Evolutionary conservation across 2,888 invertebrate species (phyloP), one percentile per base, ranked within the genome.

Genomic region (Panopea generosa): DNA sequence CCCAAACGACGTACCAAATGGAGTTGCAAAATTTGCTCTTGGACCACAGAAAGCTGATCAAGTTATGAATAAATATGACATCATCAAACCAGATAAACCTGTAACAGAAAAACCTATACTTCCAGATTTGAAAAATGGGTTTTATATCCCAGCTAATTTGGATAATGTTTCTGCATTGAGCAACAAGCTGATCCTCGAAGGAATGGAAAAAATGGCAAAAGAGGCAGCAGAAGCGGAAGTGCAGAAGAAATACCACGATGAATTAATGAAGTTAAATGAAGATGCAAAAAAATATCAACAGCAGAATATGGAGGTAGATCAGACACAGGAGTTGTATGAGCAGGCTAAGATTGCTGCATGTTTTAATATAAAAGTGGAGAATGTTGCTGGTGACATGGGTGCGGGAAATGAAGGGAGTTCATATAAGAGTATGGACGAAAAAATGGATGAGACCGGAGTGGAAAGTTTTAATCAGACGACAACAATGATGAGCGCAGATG

Each of bases 1-100:
- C 18, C 63, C 65, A 1, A 60, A 49, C 0, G 77, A 68, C 45
- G 27, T 60, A 11, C 49, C 50, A n/a, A 50, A 68, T 7, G 86
- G 86, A 16, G 56, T 87, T 7, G 86, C 87, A 7, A 87, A 86
- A 75, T 87, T 87, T 59, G 77, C 84, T 27, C 69, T 84, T 2
- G 82, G 83, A 24, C 79, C 84, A 29, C 84, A 86, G 57, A 82
- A 83, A n/a, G 22, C 33, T 50, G 75, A 74, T 0, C 53, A 63
- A 45, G 49, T 65, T 11, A 47, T 55, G 47, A 70, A 43, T 20
- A 69, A 67, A 26, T 66, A 68, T 53, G 77, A 73, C 18, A 38
- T 38, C 9, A 60, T 61, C 24, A 73, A 68, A 38, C 47, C 49
- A n/a, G 38, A 56, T 16, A 57, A 61, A 20, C 18, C 38, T 47